These are phyloP conservation scores for Egretta garzetta DNA, from an alignment of 2,113 vertebrate genomes.

Conservation along the genomic window DNA sequence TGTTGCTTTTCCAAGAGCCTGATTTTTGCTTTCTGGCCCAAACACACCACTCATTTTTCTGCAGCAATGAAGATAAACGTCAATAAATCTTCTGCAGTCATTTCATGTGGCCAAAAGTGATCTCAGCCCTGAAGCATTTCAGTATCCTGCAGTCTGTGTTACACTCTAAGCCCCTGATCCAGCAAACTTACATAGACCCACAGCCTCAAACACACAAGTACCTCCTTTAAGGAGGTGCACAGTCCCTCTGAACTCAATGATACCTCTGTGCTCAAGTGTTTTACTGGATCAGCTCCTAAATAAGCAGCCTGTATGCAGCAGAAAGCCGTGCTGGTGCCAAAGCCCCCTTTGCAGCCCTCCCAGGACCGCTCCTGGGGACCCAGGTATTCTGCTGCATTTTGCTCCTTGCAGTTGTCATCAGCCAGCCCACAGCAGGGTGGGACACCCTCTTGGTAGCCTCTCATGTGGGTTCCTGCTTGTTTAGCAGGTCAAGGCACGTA, in stretches of 20 bases:
- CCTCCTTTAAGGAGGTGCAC: background rate
- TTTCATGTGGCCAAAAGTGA: background rate
- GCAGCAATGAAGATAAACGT: slow-evolving; percentile 31
- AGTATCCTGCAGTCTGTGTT: background rate
- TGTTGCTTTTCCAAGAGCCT: slow-evolving; percentile 22
- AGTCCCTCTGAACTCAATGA: background rate
- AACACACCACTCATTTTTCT: slow-evolving; percentile 21
- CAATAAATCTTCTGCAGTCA: background rate
- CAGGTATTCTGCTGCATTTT: background rate
- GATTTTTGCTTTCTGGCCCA: slow-evolving; percentile 18
- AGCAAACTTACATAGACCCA: background rate
- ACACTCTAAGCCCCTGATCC: background rate
- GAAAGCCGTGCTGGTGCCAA: background rate
- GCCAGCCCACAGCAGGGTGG: background rate
- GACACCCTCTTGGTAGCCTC: background rate
- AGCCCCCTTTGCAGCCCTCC: background rate
- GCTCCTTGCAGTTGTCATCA: background rate
- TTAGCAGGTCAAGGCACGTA: background rate
- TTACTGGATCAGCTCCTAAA: background rate
- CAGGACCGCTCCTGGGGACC: background rate
- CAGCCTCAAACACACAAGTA: background rate
- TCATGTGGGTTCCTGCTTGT: background rate
- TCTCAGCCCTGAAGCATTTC: slow-evolving; percentile 45
- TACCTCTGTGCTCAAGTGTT: background rate
- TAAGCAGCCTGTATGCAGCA: background rate